These are phyloP conservation scores for Gibbula magus DNA, from an alignment of 2,888 invertebrate species.

Conservation along the genomic window DNA sequence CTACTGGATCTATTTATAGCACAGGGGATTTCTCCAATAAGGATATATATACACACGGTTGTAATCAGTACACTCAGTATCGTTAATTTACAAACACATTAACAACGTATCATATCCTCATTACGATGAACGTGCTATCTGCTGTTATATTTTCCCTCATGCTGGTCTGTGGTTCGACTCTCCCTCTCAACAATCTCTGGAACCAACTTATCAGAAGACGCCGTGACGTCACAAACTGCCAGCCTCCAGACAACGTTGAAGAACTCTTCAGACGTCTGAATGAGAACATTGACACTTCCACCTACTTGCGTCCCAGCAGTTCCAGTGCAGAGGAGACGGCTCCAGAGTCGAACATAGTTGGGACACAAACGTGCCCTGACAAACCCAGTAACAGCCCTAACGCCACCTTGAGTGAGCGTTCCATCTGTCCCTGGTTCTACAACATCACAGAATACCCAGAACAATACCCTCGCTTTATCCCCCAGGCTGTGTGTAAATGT, in stretches of 20 bases:
- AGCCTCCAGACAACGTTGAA: neutral
- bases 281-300: neutral
- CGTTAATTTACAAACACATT: too few relatives aligned
- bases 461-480: neutral
- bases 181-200: neutral
- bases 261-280: neutral
- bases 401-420: neutral
- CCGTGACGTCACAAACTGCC: neutral
- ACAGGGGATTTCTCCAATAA: too few relatives aligned
- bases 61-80: too few relatives aligned
- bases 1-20: too few relatives aligned
- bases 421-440: neutral
- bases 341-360: neutral
- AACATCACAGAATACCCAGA: neutral
- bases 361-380: neutral
- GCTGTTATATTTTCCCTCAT: too few relatives aligned
- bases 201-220: neutral
- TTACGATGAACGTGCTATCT: too few relatives aligned
- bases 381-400: neutral
- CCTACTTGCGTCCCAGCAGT: neutral
- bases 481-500: conserved; percentile 1
- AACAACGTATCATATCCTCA: too few relatives aligned
- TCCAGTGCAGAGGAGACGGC: neutral
- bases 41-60: too few relatives aligned
- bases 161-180: too few relatives aligned